Evolutionary conservation across 2,888 invertebrate species (phyloP), one percentile per base, ranked within the genome.

Genomic region (Lithosia quadra): DNA sequence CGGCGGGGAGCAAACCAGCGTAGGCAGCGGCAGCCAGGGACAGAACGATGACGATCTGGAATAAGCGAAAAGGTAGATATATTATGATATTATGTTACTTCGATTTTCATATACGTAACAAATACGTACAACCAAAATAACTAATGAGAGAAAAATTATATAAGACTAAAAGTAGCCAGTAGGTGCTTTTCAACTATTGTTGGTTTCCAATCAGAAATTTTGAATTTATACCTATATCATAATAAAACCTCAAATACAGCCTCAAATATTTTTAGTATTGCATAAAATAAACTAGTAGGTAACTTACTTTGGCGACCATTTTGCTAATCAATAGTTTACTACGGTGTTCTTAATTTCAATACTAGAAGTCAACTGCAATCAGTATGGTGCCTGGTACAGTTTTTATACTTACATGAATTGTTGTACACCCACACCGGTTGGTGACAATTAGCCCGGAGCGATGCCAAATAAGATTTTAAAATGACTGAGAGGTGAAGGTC

Each of bases 361-460:
- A 84, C 88, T 84, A 78, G 78, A 75, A 74, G 73, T 84, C 75
- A 84, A 92, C 89, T 93, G 87, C 91, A 86, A 78, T 22, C 78
- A 81, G 77, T 77, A 64, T 74, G 67, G 79, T 79, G 78, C 72
- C 76, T 75, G 85, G 76, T 74, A 77, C 83, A 88, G 85, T 86
- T 90, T 93, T 87, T 93, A 92, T 93, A 93, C 86, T 76, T 75
- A 92, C 86, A 76, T 76, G 77, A 68, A 70, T 75, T 77, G 72
- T 83, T 79, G 81, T n/a, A n/a, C n/a, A n/a, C 81, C 76, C 84
- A 77, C 79, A 64, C 62, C 62, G n/a, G 49, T 72, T 65, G 70
- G 74, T 68, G 73, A 75, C 71, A 77, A 67, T 57, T 43, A 43
- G 81, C 79, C 71, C 3, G 65, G 57, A 65, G 81, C 73, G 33